Evolutionary conservation across 2,888 invertebrate genomes (phyloP).

Genomic region (Tipula confusa): DNA sequence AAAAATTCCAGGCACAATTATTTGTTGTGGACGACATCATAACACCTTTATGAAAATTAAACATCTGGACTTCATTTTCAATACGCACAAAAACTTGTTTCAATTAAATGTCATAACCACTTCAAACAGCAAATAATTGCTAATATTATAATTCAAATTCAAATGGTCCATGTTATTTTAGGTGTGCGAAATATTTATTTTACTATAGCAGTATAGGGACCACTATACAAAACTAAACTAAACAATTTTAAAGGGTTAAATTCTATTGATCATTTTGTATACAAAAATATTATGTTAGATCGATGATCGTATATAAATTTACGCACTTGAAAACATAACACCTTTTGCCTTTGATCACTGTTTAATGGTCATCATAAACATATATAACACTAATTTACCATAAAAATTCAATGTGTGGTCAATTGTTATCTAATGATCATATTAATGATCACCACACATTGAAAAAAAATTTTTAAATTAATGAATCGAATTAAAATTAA

Average conservation of each 20-base stretch:
- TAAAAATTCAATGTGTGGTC: slow-evolving; percentile 8
- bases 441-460: background rate
- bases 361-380: background rate
- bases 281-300: background rate
- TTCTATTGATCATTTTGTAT: background rate
- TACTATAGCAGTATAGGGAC: background rate
- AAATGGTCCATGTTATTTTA: background rate
- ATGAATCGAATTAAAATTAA: slow-evolving; percentile 25
- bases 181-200: background rate
- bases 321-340: background rate
- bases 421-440: slow-evolving; percentile 16
- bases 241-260: background rate
- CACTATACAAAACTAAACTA: background rate
- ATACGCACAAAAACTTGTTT: background rate
- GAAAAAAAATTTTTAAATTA: background rate
- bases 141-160: background rate
- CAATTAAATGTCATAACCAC: background rate
- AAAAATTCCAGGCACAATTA: background rate
- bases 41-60: background rate
- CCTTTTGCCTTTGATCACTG: background rate
- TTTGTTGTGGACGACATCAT: background rate
- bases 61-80: background rate
- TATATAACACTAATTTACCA: background rate
- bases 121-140: background rate
- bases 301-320: background rate